phyloP scores from a whole-genome alignment of 2,888 invertebrate species.

The Invenusta paracnida region DNA sequence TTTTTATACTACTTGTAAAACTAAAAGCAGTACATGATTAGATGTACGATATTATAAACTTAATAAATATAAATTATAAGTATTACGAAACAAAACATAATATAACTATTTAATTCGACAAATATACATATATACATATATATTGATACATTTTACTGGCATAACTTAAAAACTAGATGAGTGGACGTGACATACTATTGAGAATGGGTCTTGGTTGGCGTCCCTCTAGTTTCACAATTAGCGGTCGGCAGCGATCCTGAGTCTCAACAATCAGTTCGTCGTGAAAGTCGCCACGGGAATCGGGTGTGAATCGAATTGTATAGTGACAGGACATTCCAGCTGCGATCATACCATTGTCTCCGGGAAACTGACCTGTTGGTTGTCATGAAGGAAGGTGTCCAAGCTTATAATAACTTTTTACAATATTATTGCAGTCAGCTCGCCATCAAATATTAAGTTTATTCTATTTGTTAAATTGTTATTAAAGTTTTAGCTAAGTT shows the following conservation, averaged over 20 bases:
- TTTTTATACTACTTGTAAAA: too few species aligned
- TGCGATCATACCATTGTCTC: slow-evolving; percentile 58
- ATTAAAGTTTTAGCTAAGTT: neutral
- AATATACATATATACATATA: too few species aligned
- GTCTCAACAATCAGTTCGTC: slow-evolving; percentile 57
- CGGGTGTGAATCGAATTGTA: slow-evolving; percentile 58
- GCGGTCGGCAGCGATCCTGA: slow-evolving; percentile 50
- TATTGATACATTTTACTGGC: too few species aligned
- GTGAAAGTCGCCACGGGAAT: slow-evolving; percentile 57
- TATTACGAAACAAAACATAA: too few species aligned
- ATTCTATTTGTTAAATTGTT: too few species aligned
- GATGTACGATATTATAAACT: neutral
- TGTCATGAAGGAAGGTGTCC: too few species aligned
- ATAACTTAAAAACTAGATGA: neutral
- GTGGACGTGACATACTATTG: slow-evolving; percentile 52
- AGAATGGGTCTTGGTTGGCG: slow-evolving; percentile 55
- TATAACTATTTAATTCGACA: too few species aligned
- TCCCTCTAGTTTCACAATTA: slow-evolving; percentile 53
- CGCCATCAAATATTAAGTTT: too few species aligned
- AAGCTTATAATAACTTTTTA: too few species aligned
- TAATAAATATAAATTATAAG: neutral
- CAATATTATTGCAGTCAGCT: too few species aligned
- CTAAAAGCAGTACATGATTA: too few species aligned
- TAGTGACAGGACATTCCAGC: slow-evolving; percentile 60
- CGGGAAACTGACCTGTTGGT: slow-evolving; percentile 60